phyloP scores from a whole-genome alignment of 2,113 vertebrate genomes.

The Dasypus novemcinctus region DNA sequence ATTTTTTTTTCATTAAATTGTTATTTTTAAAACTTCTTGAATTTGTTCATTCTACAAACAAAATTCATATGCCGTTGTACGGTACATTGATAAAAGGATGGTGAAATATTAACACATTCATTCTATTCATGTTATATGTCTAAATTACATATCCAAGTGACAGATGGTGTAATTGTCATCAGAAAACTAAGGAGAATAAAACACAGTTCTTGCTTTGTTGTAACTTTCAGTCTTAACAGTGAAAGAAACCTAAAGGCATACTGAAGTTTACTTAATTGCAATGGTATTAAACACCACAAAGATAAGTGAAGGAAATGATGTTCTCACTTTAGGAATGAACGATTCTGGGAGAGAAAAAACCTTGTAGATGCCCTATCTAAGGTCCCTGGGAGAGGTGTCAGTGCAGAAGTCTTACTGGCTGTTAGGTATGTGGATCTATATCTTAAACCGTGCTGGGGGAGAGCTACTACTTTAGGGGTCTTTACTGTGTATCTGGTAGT shows the following conservation, averaged over 20 bases:
- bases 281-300: neutral
- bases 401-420: neutral
- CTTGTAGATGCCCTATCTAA: neutral
- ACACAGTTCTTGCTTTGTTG: neutral
- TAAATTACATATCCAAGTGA: neutral
- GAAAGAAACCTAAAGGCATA: neutral
- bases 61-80: neutral
- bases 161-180: neutral
- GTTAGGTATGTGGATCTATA: neutral
- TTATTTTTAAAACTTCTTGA: neutral
- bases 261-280: neutral
- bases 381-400: neutral
- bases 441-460: neutral
- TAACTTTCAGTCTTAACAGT: neutral
- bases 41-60: neutral
- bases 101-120: neutral
- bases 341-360: neutral
- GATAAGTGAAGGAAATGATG: neutral
- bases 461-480: neutral
- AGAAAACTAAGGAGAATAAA: neutral
- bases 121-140: neutral
- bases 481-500: neutral
- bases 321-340: neutral
- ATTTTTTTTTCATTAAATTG: neutral
- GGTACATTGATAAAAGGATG: neutral